These are phyloP conservation scores for Ophiothrix spiculata DNA, from an alignment of 35 echinoderm and acorn worm genomes.

Conservation along the genomic window DNA sequence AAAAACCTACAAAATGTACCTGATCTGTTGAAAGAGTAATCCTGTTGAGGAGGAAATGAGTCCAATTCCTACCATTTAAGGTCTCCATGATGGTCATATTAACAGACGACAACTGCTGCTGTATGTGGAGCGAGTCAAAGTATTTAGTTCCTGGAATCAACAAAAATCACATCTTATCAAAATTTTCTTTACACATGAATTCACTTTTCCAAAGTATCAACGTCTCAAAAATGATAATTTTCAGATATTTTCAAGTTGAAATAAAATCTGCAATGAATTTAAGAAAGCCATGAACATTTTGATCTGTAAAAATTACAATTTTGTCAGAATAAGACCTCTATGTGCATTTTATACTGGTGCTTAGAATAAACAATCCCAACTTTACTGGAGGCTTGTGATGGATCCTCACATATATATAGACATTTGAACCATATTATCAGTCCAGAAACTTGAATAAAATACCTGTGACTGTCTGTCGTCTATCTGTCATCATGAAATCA, in stretches of 20 bases:
- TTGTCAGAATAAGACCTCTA: neutral
- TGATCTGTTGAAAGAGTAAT: constrained; percentile 13
- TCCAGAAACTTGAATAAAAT: no score
- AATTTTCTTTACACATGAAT: neutral
- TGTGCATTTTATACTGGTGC: neutral
- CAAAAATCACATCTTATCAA: neutral
- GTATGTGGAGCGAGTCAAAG: neutral
- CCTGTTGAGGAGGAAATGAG: neutral
- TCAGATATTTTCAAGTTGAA: neutral
- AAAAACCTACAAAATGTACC: no score
- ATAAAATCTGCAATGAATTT: neutral
- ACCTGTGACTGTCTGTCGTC: constrained; percentile 22
- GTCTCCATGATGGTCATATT: neutral
- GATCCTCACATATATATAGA: neutral
- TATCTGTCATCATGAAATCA: neutral
- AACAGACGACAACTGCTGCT: neutral
- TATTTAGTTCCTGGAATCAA: constrained; percentile 1
- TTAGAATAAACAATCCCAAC: no score
- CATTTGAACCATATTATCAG: no score
- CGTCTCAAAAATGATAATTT: neutral
- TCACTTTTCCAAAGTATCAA: neutral
- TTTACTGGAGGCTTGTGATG: no score
- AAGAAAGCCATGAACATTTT: neutral
- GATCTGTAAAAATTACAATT: neutral
- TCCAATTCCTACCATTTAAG: constrained; percentile 8